Evolutionary conservation across 1,140 invertebrate species (phyloP).

Genomic region (Drosophila ambigua): DNA sequence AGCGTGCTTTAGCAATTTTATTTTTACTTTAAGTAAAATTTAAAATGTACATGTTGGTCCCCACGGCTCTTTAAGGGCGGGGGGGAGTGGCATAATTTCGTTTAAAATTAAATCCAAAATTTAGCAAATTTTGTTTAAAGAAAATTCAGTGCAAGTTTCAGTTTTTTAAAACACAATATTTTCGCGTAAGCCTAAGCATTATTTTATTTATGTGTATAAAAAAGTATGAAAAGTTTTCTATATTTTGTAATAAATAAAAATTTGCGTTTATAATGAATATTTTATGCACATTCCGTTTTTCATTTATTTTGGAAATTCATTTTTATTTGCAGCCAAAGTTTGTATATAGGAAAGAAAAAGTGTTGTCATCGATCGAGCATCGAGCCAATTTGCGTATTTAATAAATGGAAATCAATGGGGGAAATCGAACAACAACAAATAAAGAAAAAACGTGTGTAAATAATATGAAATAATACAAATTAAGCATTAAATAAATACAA

Average conservation of each 20-base stretch:
- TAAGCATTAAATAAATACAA: constrained; percentile 39
- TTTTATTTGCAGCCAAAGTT: constrained; percentile 32
- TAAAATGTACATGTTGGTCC: constrained; percentile 48
- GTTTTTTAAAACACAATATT: constrained; percentile 46
- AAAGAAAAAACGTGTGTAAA: constrained; percentile 53
- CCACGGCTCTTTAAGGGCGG: constrained; percentile 47
- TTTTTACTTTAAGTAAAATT: constrained; percentile 80
- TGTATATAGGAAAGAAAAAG: constrained; percentile 50
- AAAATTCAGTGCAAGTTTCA: constrained; percentile 29
- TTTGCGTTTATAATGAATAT: constrained; percentile 70
- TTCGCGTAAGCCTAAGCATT: constrained; percentile 72
- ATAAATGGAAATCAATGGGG: constrained; percentile 22
- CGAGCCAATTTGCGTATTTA: constrained; percentile 34
- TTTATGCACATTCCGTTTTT: constrained; percentile 14
- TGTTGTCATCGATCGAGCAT: background rate
- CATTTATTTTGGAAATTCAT: constrained; percentile 7
- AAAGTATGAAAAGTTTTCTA: constrained; percentile 70
- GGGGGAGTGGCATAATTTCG: constrained; percentile 21
- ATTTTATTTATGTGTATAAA: constrained; percentile 78
- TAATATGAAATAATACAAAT: constrained; percentile 45
- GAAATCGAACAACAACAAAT: constrained; percentile 4
- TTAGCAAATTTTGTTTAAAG: constrained; percentile 74
- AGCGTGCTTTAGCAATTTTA: constrained; percentile 79
- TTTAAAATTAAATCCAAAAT: constrained; percentile 57
- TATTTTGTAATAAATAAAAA: constrained; percentile 81